These are phyloP conservation scores for Barnardius zonarius DNA, from an alignment of 2,113 vertebrate genomes.

Conservation along the genomic window DNA sequence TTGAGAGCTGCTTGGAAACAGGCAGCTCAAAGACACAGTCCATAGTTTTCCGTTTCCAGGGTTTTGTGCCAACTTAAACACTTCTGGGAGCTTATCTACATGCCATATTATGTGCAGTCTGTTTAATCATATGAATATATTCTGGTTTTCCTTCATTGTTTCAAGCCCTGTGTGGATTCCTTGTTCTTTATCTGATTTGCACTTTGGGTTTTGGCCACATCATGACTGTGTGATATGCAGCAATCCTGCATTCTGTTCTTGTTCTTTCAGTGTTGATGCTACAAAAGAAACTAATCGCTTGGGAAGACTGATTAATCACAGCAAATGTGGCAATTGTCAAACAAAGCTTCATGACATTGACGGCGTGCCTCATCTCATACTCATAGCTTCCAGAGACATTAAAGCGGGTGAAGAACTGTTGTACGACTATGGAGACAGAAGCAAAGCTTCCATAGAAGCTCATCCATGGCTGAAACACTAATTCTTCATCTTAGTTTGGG, in stretches of 20 bases:
- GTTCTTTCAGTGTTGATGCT: constrained; percentile 84
- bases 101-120: background rate
- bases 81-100: background rate
- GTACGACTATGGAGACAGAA: constrained; percentile 95
- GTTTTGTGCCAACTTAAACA: background rate
- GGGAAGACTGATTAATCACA: constrained; percentile 93
- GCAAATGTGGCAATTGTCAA: constrained; percentile 93
- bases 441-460: constrained; percentile 86
- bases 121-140: background rate
- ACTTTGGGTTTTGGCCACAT: background rate
- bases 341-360: constrained; percentile 90
- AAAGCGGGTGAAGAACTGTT: constrained; percentile 88
- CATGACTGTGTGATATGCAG: accelerated
- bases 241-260: background rate
- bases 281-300: constrained; percentile 87
- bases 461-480: constrained; percentile 93
- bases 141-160: background rate
- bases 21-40: background rate
- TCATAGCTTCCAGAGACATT: constrained; percentile 90
- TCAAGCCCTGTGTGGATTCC: background rate
- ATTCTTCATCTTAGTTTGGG: background rate
- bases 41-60: background rate
- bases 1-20: background rate
- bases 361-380: constrained; percentile 89
- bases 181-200: background rate